Evolutionary conservation across 2,797 vertebrate species (phyloP), one percentile per base, ranked within the genome.

Genomic region (Poecilia picta): DNA sequence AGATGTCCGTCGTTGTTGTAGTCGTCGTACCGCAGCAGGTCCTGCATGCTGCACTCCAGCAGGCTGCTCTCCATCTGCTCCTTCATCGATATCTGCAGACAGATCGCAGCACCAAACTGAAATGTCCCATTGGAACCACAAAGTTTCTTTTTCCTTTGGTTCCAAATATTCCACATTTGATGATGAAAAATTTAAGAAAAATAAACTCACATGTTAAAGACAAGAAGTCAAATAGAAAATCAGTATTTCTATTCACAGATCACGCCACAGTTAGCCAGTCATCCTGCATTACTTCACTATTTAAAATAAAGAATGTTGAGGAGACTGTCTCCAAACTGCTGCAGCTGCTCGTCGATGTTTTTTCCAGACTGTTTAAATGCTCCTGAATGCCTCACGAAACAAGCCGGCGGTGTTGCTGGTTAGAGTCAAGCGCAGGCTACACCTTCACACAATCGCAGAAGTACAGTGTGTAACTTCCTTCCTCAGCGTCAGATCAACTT

Each of bases 11-110:
- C 98, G 0, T 93, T 96, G 93, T 99, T 97, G 93, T 98, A 98
- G 91, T 99, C 98, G 5, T 99, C 98, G 18, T 98, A 98, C 0
- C 92, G 96, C 45, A 99, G 96, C 79, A 99, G 96, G 92, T 98
- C 97, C 33, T 96, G 94, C n/a, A 97, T 95, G 0, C 95, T 97
- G 91, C 98, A 99, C 31, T 96, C 95, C 89, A 96, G 78, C 8
- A 97, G 88, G 82, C 94, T 94, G 53, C 94, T 95, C 8, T 95
- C 97, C 88, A 97, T 81, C n/a, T 95, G 95, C 74, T 96, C 92
- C 84, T 94, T 95, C 88, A 93, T 81, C 0, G 94, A 95, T 59
- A 96, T 92, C 96, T 96, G 81, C 59, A 51, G 25, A 84, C 41
- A 79, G 0, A 33, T 31, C 2, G 6, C 8, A 74, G 59, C 45